These are phyloP conservation scores for Sipha maydis DNA, from an alignment of 2,888 invertebrate species.

Conservation along the genomic window DNA sequence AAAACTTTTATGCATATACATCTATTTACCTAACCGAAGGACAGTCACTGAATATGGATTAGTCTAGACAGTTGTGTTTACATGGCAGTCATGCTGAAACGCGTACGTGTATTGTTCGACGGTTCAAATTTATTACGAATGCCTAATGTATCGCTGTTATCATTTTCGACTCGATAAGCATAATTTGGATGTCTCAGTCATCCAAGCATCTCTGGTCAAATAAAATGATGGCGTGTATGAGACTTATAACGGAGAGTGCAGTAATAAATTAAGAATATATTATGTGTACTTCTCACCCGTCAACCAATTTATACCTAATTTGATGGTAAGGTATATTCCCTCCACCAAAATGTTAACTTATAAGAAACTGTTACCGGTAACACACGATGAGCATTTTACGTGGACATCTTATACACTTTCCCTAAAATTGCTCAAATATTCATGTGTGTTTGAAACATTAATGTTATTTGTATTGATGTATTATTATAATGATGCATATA, in stretches of 20 bases:
- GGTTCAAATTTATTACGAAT: not conserved
- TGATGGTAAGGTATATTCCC: not conserved
- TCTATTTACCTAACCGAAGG: not conserved
- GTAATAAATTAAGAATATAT: no score
- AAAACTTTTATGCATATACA: not conserved
- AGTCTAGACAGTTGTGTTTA: conserved; percentile 23
- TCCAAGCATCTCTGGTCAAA: no score
- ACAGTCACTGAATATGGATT: conserved; percentile 32
- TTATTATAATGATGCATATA: not conserved
- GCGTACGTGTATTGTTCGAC: not conserved
- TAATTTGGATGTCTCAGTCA: not conserved
- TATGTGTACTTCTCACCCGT: no score
- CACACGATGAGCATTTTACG: not conserved
- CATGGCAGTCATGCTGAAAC: not conserved
- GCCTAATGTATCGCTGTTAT: not conserved
- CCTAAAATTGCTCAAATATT: not conserved
- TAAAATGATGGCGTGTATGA: no score
- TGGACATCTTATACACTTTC: conserved; percentile 6
- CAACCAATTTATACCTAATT: not conserved
- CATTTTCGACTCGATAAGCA: not conserved
- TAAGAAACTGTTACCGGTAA: conserved; percentile 4
- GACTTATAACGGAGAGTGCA: no score
- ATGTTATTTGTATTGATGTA: not conserved
- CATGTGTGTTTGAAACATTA: not conserved
- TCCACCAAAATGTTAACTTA: not conserved